Conservation (phyloP, 2,113 vertebrate genomes). For the Sinocyclocheilus rhinocerous region DNA sequence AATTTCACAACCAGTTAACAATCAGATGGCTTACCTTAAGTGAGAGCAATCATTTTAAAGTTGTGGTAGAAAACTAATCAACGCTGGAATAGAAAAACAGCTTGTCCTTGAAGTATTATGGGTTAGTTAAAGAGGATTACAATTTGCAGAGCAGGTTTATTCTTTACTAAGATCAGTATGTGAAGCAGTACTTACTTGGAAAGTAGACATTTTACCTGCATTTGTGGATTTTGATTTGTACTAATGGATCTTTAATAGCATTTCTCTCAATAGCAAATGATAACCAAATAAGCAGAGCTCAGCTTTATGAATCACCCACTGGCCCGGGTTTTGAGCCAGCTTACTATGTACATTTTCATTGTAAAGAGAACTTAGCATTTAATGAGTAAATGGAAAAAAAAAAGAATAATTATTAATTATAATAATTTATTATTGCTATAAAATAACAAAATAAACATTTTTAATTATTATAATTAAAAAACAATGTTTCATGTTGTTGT, state of each 20-base stretch:
- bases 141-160: background rate
- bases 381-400: background rate
- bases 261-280: background rate
- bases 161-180: background rate
- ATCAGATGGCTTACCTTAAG: slow-evolving; percentile 53
- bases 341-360: no score
- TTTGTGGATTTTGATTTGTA: background rate
- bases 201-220: background rate
- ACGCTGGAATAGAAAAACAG: background rate
- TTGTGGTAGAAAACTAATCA: background rate
- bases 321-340: no score
- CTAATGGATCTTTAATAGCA: background rate
- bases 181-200: background rate
- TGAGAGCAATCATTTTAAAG: slow-evolving; percentile 31
- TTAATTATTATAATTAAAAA: no score
- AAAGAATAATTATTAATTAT: background rate
- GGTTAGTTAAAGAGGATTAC: background rate
- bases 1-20: slow-evolving; percentile 60
- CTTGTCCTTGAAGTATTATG: background rate
- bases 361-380: background rate
- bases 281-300: no score
- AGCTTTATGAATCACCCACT: no score
- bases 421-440: background rate
- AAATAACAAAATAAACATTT: background rate
- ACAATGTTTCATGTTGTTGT: no score